A percentile compares a stretch with the other conserved stretches of the same genome.
Conservation (phyloP, 2,888 invertebrate species). For the Tolmerus cingulatus region DNA sequence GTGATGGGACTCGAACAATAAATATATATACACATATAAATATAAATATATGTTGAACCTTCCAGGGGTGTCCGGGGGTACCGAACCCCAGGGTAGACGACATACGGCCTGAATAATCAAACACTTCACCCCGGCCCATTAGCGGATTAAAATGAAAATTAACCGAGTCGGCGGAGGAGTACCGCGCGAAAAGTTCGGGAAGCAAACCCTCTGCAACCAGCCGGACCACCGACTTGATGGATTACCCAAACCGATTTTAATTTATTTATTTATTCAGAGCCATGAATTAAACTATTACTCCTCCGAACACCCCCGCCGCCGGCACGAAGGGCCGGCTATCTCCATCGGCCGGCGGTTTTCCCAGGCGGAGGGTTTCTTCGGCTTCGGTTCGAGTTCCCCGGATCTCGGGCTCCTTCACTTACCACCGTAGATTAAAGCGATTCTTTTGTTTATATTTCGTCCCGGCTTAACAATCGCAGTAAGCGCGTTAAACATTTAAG, state of each 20-base stretch:
- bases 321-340: background rate
- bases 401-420: background rate
- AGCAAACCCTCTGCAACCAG: background rate
- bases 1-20: background rate
- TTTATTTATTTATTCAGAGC: slow-evolving; percentile 50
- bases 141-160: slow-evolving; percentile 49
- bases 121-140: slow-evolving; percentile 43
- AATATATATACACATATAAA: background rate
- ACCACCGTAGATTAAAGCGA: background rate
- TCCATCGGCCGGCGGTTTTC: background rate
- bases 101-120: slow-evolving; percentile 37
- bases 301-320: background rate
- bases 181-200: slow-evolving; percentile 26
- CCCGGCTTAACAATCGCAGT: background rate
- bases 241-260: slow-evolving; percentile 50
- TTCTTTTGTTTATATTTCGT: background rate
- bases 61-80: background rate
- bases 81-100: slow-evolving; percentile 8
- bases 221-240: slow-evolving; percentile 46
- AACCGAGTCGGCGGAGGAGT: slow-evolving; percentile 5
- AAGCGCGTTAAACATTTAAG: background rate
- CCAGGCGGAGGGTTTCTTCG: background rate
- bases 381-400: background rate
- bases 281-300: slow-evolving; percentile 47
- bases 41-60: background rate